phyloP scores from a whole-genome alignment of 2,113 vertebrate species.

The Microtus montanus region DNA sequence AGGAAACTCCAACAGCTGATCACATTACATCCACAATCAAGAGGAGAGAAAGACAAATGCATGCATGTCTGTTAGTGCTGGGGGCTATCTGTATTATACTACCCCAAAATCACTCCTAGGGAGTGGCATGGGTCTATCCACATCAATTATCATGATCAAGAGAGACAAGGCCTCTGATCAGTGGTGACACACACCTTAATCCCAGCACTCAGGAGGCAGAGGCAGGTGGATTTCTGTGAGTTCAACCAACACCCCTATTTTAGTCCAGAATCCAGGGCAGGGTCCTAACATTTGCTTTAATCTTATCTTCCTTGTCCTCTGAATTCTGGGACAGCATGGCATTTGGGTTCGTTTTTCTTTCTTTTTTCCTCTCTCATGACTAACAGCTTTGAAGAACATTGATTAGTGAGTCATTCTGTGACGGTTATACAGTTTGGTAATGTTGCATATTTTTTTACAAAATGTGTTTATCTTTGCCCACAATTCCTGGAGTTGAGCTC shows the following conservation, averaged over 20 bases:
- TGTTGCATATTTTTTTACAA: background rate
- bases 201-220: background rate
- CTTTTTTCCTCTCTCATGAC: background rate
- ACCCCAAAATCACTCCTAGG: background rate
- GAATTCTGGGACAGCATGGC: background rate
- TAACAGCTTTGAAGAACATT: conserved; percentile 37
- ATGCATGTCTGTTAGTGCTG: background rate
- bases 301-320: background rate
- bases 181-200: background rate
- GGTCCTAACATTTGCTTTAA: background rate
- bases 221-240: background rate
- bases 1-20: background rate
- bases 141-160: background rate
- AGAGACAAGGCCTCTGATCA: background rate
- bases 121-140: background rate
- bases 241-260: background rate
- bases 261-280: background rate
- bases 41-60: background rate
- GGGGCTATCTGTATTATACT: background rate
- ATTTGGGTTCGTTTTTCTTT: background rate
- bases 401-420: background rate
- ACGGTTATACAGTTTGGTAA: background rate
- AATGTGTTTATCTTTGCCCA: background rate
- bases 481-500: background rate
- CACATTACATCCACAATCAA: background rate